These are phyloP conservation scores for Enteromius treurensis DNA, from an alignment of 2,797 vertebrate species.

Conservation along the genomic window DNA sequence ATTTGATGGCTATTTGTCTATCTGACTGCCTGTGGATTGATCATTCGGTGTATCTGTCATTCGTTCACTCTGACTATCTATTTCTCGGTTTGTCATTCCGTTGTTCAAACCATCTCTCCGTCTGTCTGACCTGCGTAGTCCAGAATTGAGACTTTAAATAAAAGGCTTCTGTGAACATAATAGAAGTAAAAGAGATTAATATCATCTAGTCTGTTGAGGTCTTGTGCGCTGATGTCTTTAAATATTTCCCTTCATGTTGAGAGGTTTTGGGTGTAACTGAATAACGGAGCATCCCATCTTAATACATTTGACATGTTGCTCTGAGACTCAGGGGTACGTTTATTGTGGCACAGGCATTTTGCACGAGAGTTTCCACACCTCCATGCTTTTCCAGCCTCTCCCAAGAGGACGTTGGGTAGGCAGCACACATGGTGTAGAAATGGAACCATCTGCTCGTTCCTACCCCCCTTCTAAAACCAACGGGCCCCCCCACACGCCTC, in stretches of 20 bases:
- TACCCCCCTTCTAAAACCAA: slow-evolving; percentile 51
- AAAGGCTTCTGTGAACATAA: background rate
- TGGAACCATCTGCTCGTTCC: slow-evolving; percentile 56
- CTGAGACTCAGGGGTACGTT: slow-evolving; percentile 11
- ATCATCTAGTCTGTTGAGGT: background rate
- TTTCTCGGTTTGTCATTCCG: background rate
- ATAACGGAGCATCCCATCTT: slow-evolving; percentile 48
- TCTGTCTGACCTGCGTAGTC: background rate
- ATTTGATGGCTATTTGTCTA: too few relatives aligned
- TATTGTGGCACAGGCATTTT: slow-evolving; percentile 22
- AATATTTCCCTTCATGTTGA: slow-evolving; percentile 20
- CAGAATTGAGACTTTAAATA: background rate
- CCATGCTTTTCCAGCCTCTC: slow-evolving; percentile 56
- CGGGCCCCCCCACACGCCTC: slow-evolving; percentile 44
- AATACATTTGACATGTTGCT: slow-evolving; percentile 43
- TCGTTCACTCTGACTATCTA: too few relatives aligned
- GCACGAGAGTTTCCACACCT: slow-evolving; percentile 9
- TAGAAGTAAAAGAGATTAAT: too few relatives aligned
- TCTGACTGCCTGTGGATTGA: too few relatives aligned
- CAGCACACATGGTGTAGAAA: slow-evolving; percentile 57
- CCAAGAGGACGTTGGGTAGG: slow-evolving; percentile 40
- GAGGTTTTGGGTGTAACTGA: slow-evolving; percentile 47
- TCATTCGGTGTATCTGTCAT: too few relatives aligned
- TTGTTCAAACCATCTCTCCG: background rate
- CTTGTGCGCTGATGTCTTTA: background rate